Percentiles rank a stretch among this genome's conserved stretches.
These are phyloP conservation scores for Melanogrammus aeglefinus DNA, from an alignment of 2,797 vertebrate species.

Conservation along the genomic window DNA sequence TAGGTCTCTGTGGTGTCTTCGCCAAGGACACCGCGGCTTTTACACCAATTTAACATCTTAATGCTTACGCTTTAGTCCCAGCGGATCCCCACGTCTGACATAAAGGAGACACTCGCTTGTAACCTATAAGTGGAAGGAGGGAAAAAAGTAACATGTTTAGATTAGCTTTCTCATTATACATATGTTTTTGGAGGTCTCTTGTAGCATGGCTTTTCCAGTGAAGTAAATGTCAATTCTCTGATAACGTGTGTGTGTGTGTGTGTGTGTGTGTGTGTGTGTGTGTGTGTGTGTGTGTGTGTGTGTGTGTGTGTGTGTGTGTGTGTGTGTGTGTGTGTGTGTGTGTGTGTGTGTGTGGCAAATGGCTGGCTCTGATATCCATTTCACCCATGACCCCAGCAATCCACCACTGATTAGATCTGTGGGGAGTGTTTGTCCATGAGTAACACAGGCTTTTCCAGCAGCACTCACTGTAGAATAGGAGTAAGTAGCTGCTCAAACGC, in stretches of 20 bases:
- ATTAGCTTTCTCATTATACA: constrained; percentile 18
- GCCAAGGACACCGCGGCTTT: constrained; percentile 10
- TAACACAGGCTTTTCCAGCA: constrained; percentile 47
- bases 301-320: constrained; percentile 3
- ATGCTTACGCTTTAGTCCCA: background rate
- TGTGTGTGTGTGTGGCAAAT: constrained; percentile 33
- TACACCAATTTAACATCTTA: constrained; percentile 4
- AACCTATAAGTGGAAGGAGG: background rate
- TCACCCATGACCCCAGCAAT: constrained; percentile 44
- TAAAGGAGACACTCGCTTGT: background rate
- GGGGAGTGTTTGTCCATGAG: constrained; percentile 57
- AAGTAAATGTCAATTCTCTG: constrained; percentile 23
- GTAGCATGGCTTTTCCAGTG: constrained; percentile 34
- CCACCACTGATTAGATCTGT: constrained; percentile 57
- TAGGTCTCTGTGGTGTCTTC: constrained; percentile 25
- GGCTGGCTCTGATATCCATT: constrained; percentile 48
- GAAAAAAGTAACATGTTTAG: constrained; percentile 25
- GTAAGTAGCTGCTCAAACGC: constrained; percentile 52
- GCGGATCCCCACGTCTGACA: background rate
- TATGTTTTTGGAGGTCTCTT: constrained; percentile 33
- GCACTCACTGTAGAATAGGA: constrained; percentile 48
- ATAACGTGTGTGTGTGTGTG: constrained; percentile 26
- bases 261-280: background rate
- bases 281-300: constrained; percentile 1
- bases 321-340: background rate